Conservation (phyloP, 2,113 vertebrate genomes). For the Aegithalos caudatus region DNA sequence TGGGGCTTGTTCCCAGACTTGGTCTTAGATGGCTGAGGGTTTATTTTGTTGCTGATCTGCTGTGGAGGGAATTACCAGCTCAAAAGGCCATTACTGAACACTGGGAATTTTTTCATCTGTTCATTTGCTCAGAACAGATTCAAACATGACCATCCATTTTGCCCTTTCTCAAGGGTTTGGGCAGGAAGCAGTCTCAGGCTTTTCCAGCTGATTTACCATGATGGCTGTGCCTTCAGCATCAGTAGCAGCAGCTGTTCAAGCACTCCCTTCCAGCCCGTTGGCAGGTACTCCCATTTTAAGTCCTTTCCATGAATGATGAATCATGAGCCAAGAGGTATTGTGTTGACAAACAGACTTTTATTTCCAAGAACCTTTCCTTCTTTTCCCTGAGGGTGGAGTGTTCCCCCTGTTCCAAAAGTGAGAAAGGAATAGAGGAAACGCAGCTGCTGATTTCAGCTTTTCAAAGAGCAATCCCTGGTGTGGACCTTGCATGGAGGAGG, state of each 20-base stretch:
- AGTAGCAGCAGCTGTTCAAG: neutral
- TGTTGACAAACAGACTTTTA: neutral
- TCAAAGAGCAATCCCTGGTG: neutral
- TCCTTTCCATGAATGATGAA: neutral
- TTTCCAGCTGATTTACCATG: rapidly evolving
- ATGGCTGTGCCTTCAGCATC: neutral
- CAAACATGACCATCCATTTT: neutral
- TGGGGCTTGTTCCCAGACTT: neutral
- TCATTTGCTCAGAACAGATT: neutral
- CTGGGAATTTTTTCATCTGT: neutral
- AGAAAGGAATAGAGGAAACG: neutral
- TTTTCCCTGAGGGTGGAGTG: neutral
- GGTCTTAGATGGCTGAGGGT: neutral
- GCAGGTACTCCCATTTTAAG: neutral
- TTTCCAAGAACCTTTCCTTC: neutral
- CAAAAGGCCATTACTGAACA: neutral
- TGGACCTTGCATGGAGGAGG: neutral
- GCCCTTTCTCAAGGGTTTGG: neutral
- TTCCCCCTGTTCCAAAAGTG: neutral
- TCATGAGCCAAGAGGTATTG: neutral
- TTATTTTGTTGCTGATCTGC: neutral
- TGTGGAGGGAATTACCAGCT: neutral
- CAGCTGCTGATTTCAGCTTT: neutral
- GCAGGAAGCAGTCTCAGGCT: neutral
- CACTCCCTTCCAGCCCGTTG: neutral